Evolutionary conservation across 1,140 invertebrate species (phyloP).

Genomic region (Drosophila rhopaloa): DNA sequence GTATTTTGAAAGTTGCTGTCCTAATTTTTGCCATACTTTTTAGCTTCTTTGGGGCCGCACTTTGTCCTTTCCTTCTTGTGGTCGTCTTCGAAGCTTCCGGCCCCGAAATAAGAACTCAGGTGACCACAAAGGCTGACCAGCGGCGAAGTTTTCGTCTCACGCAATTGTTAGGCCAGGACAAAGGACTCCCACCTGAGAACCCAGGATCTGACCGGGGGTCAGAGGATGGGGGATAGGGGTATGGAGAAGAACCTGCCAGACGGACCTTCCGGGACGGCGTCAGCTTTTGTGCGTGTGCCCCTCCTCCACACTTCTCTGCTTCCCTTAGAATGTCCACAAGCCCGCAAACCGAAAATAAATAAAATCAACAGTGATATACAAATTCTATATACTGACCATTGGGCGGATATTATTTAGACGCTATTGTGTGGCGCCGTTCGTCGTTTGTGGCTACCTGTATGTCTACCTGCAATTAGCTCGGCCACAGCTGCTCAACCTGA

Average conservation of each 20-base stretch:
- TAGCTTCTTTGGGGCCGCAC: constrained; percentile 7
- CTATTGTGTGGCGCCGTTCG: constrained; percentile 75
- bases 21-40: too few relatives aligned
- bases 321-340: background rate
- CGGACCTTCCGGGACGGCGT: constrained; percentile 69
- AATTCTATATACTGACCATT: constrained; percentile 60
- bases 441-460: constrained; percentile 15
- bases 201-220: constrained; percentile 5
- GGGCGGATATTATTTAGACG: constrained; percentile 81
- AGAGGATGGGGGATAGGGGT: background rate
- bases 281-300: constrained; percentile 71
- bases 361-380: background rate
- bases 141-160: constrained; percentile 46
- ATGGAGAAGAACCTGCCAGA: constrained; percentile 17
- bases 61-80: constrained; percentile 34
- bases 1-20: background rate
- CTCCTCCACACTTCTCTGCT: too few relatives aligned
- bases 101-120: constrained; percentile 43
- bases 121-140: constrained; percentile 61
- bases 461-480: constrained; percentile 72
- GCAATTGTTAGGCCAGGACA: constrained; percentile 53
- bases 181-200: constrained; percentile 34
- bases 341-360: background rate
- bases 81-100: constrained; percentile 51
- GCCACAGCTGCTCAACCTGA: constrained; percentile 60